Conservation (phyloP, 2,888 invertebrate genomes). For the Pyrgus malvae region DNA sequence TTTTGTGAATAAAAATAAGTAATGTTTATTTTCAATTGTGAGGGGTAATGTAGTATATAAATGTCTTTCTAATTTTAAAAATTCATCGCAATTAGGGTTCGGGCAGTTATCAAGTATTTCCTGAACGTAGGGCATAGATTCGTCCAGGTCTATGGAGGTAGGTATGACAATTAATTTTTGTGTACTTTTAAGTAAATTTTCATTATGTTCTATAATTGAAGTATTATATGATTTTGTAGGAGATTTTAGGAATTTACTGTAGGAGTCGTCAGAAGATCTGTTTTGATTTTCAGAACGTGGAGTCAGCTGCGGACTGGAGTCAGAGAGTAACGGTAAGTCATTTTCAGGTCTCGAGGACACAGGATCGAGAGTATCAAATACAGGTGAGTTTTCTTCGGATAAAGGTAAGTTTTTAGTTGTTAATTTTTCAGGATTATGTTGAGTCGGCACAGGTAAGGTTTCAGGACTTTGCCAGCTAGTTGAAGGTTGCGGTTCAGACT, state of each 20-base stretch:
- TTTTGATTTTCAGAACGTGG: background rate
- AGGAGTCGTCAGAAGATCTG: background rate
- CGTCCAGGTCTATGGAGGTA: slow-evolving; percentile 23
- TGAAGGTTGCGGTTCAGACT: background rate
- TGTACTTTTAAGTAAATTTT: slow-evolving; percentile 7
- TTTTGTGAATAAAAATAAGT: slow-evolving; percentile 24
- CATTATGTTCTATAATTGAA: slow-evolving; percentile 15
- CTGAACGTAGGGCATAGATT: slow-evolving; percentile 24
- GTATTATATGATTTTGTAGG: slow-evolving; percentile 11
- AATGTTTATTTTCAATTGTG: slow-evolving; percentile 12
- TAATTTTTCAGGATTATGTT: background rate
- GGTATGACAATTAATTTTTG: slow-evolving; percentile 20
- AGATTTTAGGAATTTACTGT: background rate
- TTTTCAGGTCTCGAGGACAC: background rate
- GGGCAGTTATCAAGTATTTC: slow-evolving; percentile 17
- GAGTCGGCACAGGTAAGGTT: background rate
- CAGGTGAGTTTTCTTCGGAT: background rate
- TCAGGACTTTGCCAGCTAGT: slow-evolving; percentile 1
- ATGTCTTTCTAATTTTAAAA: slow-evolving; percentile 19
- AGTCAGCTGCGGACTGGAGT: background rate
- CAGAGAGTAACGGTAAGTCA: background rate
- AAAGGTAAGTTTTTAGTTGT: background rate
- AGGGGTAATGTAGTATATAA: slow-evolving; percentile 14
- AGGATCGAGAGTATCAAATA: background rate
- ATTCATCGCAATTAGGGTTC: background rate